Base-by-base conservation (phyloP, 1,140 invertebrate genomes). In the Trypoxylus dichotomus region DNA sequence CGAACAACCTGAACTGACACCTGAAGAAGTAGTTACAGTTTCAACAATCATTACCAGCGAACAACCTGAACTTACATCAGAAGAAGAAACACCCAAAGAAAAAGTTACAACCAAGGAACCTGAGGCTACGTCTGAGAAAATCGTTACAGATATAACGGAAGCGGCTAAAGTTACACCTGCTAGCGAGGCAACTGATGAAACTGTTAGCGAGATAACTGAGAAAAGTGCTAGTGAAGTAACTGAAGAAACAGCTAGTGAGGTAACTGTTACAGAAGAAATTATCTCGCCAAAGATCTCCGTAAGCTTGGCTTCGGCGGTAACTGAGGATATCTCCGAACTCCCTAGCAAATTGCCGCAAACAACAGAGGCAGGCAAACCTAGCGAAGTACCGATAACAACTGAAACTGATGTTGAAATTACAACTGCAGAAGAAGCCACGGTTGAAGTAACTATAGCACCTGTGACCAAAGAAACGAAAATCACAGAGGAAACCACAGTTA, bases 151-250 rank as follows among this genome's bases (percentile, higher is more conserved):
- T 68, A 75, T 10, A 32, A 78, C 78, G 29, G 73, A 58, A 58
- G 78, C 21, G 47, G 21, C 43, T 43, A 13, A 37, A 37, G 3
- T 37, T 37, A 37, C 32, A n/a, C n/a, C n/a, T n/a, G n/a, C n/a
- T n/a, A n/a, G n/a, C n/a, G n/a, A n/a, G n/a, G n/a, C n/a, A 68
- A 77, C 76, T 68, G 77, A 32, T n/a, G 54, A 68, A 8, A 80
- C 74, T 27, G 81, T 79, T 68, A 74, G 77, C 37, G 79, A 25
- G 27, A 41, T 74, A 3, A 80, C 74, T 37, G 81, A n/a, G n/a
- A n/a, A n/a, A n/a, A n/a, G n/a, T n/a, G n/a, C n/a, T n/a, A n/a
- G n/a, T n/a, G n/a, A n/a, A n/a, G 58, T 60, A 68, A 77, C 76
- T 68, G 77, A 32, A 24, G 54, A 68, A 8, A 80, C 74, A 21